A percentile compares a stretch with the other conserved stretches of the same genome.
Evolutionary conservation across 2,888 invertebrate species (phyloP).

Genomic region (Ischnus inquisitorius): DNA sequence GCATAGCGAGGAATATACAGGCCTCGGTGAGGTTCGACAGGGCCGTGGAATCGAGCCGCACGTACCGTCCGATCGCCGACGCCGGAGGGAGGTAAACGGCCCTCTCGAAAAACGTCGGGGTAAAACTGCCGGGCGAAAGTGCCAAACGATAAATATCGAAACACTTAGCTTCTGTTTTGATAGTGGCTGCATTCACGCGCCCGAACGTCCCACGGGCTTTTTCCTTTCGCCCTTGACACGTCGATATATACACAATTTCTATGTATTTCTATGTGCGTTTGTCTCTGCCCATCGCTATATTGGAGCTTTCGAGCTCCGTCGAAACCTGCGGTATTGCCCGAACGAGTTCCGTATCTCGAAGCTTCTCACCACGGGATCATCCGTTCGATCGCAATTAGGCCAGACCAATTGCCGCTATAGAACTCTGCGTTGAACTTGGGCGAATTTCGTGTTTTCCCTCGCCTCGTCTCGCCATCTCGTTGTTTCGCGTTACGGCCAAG

Average conservation of each 20-base stretch:
- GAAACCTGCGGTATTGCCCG: background rate
- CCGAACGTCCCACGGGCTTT: conserved; percentile 16
- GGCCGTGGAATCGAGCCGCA: conserved; percentile 53
- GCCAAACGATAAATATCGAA: conserved; percentile 83
- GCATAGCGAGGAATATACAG: background rate
- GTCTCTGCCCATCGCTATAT: background rate
- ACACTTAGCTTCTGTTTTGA: conserved; percentile 82
- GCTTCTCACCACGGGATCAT: background rate
- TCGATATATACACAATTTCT: background rate
- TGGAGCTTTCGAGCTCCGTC: too few relatives aligned
- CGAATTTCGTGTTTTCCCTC: conserved; percentile 21
- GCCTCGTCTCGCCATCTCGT: background rate
- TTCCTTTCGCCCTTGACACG: conserved; percentile 22
- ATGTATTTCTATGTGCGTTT: background rate
- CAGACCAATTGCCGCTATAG: background rate
- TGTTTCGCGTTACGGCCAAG: conserved; percentile 38
- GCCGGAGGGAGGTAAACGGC: conserved; percentile 38
- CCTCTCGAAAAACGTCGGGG: conserved; percentile 67
- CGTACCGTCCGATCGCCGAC: conserved; percentile 65
- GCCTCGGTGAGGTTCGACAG: conserved; percentile 36
- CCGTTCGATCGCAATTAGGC: background rate
- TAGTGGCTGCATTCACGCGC: conserved; percentile 73
- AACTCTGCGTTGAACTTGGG: conserved; percentile 22
- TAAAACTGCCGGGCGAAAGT: conserved; percentile 73
- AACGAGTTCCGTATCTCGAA: background rate